Evolutionary conservation across 2,797 vertebrate species (phyloP), one percentile per base, ranked within the genome.

Genomic region (Fundulus diaphanus): DNA sequence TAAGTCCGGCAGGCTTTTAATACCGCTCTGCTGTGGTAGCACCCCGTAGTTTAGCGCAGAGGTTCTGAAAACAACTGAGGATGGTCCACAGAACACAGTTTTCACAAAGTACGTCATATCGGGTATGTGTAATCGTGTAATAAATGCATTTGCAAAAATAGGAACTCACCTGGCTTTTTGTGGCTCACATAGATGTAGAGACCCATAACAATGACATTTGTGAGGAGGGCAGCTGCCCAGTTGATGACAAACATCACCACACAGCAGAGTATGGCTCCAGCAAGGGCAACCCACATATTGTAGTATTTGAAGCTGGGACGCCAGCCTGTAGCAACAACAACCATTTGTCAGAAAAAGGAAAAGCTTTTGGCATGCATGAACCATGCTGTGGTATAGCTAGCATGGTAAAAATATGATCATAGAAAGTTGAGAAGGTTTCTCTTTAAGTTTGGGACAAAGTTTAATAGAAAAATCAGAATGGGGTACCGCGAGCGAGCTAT

Each of bases 221-320:
- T 99, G 69, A 99, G 85, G 70, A 99, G 93, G 18, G 98, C 98
- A 4, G 98, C 98, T 96, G 96, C 97, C 98, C 98, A 99, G 90
- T 99, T 99, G 91, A 99, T 99, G 87, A 99, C 96, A 83, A 99
- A 99, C 98, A 99, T 99, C 75, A 99, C 98, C 81, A 96, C 97
- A 44, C 98, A 99, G 91, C 98, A 99, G 31, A 99, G 93, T 49
- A 98, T 76, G 1, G 98, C 97, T 84, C 98, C 98, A 37, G 96
- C 85, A 4, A 99, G 96, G 27, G 98, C 99, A 82, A 98, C 96
- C 98, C 98, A 99, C 98, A 99, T 99, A 88, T 99, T 99, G 94
- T 99, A 99, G 91, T 98, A 99, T 77, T 97, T 99, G 93, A 99
- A 99, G 87, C 98, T 98, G 87, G 98, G 98, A 16, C 98, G 97